Conservation (phyloP, 2,113 vertebrate genomes). For the Pelodiscus sinensis region DNA sequence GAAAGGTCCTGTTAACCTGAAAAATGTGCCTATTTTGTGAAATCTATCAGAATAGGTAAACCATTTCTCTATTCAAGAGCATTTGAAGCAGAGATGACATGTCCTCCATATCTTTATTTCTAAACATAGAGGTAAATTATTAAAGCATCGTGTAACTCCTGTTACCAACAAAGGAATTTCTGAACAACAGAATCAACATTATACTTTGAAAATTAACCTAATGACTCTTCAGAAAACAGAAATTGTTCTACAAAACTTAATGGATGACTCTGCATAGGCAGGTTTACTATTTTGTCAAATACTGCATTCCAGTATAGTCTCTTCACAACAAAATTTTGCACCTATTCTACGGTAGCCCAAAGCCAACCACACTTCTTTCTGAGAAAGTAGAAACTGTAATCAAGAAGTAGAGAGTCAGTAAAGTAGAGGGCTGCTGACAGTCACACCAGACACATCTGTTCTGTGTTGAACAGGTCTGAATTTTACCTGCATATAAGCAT, state of each 20-base stretch:
- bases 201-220: neutral
- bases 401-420: neutral
- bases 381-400: neutral
- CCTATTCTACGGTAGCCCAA: neutral
- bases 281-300: neutral
- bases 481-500: neutral
- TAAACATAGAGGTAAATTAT: neutral
- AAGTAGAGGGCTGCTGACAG: neutral
- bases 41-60: fast-evolving
- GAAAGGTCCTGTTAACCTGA: neutral
- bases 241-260: neutral
- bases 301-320: neutral
- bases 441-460: neutral
- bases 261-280: fast-evolving
- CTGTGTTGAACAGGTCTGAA: neutral
- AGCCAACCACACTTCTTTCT: neutral
- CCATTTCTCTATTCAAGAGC: neutral
- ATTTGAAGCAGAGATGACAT: neutral
- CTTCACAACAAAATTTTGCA: neutral
- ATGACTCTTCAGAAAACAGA: neutral
- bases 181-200: neutral
- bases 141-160: neutral
- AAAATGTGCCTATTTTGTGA: fast-evolving
- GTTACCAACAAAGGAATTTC: neutral
- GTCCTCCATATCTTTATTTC: neutral